Evolutionary conservation across 2,113 vertebrate species (phyloP).

Genomic region (Aix galericulata): DNA sequence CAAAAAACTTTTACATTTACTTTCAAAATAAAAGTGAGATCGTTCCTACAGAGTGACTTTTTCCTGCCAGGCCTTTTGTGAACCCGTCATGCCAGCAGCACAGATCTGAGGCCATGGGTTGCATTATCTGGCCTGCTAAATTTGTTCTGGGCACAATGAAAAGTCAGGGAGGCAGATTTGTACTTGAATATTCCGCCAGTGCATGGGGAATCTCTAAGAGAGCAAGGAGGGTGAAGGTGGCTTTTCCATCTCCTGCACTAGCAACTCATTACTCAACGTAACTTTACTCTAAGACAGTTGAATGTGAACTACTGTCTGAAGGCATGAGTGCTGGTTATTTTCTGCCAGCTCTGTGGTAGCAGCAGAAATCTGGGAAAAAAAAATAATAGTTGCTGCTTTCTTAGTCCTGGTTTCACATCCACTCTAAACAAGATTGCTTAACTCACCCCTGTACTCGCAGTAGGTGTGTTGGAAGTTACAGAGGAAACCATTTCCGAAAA

Average conservation of each 20-base stretch:
- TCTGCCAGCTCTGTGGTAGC: neutral
- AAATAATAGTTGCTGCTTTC: neutral
- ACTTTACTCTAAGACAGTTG: neutral
- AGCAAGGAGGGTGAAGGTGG: neutral
- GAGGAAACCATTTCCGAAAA: slow-evolving; percentile 2
- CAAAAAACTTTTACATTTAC: neutral
- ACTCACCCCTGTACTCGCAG: neutral
- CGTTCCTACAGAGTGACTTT: neutral
- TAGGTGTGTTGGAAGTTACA: neutral
- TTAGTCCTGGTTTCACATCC: slow-evolving; percentile 18
- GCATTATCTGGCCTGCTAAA: neutral
- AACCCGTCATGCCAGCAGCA: neutral
- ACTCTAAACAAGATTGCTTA: neutral
- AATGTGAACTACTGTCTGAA: neutral
- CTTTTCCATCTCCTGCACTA: neutral
- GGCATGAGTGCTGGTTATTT: neutral
- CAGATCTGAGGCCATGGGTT: neutral
- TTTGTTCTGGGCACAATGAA: neutral
- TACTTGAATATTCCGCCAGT: neutral
- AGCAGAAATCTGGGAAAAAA: neutral
- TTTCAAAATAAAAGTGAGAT: neutral
- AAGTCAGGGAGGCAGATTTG: neutral
- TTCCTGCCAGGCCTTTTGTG: neutral
- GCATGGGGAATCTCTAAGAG: neutral
- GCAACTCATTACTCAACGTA: accelerated